phyloP scores from a whole-genome alignment of 2,113 vertebrate genomes.

The Psephotus haematonotus region DNA sequence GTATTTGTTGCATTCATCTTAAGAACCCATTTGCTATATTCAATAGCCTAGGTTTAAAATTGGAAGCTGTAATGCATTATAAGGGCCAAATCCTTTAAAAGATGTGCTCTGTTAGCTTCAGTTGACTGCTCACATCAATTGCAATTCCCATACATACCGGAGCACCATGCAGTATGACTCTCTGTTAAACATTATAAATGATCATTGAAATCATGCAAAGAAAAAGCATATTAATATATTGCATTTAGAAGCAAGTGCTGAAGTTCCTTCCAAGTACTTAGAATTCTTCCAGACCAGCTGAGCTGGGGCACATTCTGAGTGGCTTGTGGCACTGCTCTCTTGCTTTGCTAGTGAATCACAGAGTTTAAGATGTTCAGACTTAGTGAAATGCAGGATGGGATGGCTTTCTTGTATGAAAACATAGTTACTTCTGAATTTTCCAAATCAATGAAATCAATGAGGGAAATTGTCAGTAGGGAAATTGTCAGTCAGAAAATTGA shows the following conservation, averaged over 20 bases:
- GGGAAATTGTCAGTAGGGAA: neutral
- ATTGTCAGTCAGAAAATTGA: neutral
- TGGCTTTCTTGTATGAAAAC: neutral
- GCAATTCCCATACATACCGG: neutral
- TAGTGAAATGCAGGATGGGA: neutral
- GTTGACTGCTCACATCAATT: slow-evolving; percentile 13
- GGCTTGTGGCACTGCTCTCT: neutral
- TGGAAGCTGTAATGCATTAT: neutral
- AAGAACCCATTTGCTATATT: neutral
- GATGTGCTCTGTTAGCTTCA: neutral
- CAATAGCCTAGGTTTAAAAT: neutral
- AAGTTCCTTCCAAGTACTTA: neutral
- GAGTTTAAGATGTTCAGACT: neutral
- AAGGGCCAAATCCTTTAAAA: neutral
- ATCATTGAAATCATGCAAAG: neutral
- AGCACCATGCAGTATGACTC: neutral
- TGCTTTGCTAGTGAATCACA: neutral
- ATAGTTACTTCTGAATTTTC: neutral
- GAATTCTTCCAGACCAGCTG: neutral
- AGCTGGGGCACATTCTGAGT: neutral
- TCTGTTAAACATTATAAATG: neutral
- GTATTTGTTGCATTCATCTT: neutral
- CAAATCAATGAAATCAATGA: neutral
- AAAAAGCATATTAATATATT: neutral
- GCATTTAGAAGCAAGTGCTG: neutral